A percentile compares a stretch with the other conserved stretches of the same genome.
These are phyloP conservation scores for Apocheima hispidaria DNA, from an alignment of 2,888 invertebrate species.

Conservation along the genomic window DNA sequence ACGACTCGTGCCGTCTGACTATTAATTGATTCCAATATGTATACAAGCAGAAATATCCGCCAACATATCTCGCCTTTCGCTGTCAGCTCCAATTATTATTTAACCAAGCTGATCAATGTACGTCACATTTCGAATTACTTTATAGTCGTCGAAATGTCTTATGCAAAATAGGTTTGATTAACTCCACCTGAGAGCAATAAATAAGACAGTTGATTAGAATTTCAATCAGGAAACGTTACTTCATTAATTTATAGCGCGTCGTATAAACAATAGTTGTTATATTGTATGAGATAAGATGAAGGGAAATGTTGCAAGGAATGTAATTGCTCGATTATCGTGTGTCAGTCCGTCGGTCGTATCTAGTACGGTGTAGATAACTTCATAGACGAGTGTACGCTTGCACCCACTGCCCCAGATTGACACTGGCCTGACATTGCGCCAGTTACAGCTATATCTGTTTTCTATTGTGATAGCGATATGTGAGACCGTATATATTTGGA, in stretches of 20 bases:
- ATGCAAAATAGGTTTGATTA: slow-evolving; percentile 32
- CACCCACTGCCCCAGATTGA: slow-evolving; percentile 68
- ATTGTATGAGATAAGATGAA: slow-evolving; percentile 30
- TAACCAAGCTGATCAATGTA: slow-evolving; percentile 5
- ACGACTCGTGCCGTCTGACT: slow-evolving; percentile 33
- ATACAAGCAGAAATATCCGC: neutral
- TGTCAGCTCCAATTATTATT: neutral
- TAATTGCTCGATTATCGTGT: slow-evolving; percentile 76
- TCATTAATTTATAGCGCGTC: slow-evolving; percentile 16
- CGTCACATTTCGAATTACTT: slow-evolving; percentile 8
- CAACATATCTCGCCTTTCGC: slow-evolving; percentile 6
- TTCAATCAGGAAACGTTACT: slow-evolving; percentile 29
- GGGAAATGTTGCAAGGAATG: slow-evolving; percentile 65
- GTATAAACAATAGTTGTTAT: slow-evolving; percentile 19
- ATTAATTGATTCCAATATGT: slow-evolving; percentile 26
- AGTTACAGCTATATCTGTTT: slow-evolving; percentile 37
- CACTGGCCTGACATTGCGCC: slow-evolving; percentile 66
- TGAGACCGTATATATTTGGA: slow-evolving; percentile 19
- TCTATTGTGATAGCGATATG: slow-evolving; percentile 34
- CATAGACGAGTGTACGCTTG: slow-evolving; percentile 37
- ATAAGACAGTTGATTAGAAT: slow-evolving; percentile 26
- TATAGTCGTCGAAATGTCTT: slow-evolving; percentile 19
- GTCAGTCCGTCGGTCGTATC: slow-evolving; percentile 53
- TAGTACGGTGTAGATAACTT: slow-evolving; percentile 42
- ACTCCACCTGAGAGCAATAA: slow-evolving; percentile 29